Conservation (phyloP, 2,888 invertebrate genomes). For the Drosophila melanosoma region DNA sequence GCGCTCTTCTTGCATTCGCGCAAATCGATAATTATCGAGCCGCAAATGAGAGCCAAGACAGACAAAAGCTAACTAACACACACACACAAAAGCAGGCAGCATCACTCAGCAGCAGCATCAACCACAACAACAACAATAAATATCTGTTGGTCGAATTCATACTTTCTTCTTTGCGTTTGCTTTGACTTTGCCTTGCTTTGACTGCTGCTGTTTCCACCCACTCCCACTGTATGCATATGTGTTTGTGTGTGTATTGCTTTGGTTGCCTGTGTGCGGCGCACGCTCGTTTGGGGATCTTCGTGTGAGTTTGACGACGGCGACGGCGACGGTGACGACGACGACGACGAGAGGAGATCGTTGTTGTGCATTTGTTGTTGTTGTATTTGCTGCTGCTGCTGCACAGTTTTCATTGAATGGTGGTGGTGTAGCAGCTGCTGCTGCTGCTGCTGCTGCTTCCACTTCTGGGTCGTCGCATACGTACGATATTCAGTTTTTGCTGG, state of each 20-base stretch:
- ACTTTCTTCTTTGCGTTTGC: constrained; percentile 60
- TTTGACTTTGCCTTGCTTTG: constrained; percentile 31
- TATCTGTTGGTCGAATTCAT: constrained; percentile 63
- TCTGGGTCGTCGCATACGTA: constrained; percentile 73
- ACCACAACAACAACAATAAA: constrained; percentile 29
- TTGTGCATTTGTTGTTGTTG: constrained; percentile 53
- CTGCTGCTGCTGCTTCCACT: constrained; percentile 52
- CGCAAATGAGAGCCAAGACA: constrained; percentile 23
- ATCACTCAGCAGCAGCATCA: constrained; percentile 22
- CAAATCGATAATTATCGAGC: constrained; percentile 62
- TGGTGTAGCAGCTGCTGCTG: constrained; percentile 27
- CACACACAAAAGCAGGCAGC: constrained; percentile 22
- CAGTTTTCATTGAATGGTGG: constrained; percentile 58
- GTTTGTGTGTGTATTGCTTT: constrained; percentile 23
- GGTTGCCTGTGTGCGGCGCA: constrained; percentile 25
- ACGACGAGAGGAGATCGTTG: constrained; percentile 55
- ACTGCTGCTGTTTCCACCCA: constrained; percentile 49
- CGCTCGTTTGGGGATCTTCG: constrained; percentile 51
- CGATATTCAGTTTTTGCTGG: constrained; percentile 79
- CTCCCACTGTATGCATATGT: constrained; percentile 55
- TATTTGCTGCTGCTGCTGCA: constrained; percentile 48
- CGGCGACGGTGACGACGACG: constrained; percentile 38
- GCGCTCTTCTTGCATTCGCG: constrained; percentile 46
- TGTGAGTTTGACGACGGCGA: constrained; percentile 41
- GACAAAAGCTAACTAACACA: constrained; percentile 24